Conservation (phyloP, 2,113 vertebrate species). For the Phyllostomus discolor region DNA sequence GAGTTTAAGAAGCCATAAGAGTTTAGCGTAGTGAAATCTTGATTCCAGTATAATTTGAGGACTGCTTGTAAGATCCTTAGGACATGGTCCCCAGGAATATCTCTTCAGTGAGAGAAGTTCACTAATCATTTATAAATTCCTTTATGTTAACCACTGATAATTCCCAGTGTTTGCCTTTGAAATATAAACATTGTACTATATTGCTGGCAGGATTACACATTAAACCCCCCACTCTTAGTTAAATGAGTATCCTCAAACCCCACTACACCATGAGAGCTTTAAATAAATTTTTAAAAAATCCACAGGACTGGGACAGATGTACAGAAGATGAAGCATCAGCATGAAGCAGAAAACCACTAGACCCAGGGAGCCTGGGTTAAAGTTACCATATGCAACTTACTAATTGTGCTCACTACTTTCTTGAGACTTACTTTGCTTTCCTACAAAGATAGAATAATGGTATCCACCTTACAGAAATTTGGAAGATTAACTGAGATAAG, state of each 20-base stretch:
- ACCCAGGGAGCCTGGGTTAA: background rate
- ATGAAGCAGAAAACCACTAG: background rate
- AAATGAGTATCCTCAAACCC: background rate
- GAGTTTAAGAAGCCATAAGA: background rate
- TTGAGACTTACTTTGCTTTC: background rate
- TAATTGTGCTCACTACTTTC: background rate
- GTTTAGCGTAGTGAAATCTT: background rate
- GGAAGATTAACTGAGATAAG: background rate
- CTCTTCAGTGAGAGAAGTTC: background rate
- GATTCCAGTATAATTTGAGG: background rate
- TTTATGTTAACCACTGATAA: conserved; percentile 18
- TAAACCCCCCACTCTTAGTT: conserved; percentile 27
- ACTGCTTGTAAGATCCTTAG: background rate
- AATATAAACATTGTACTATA: conserved; percentile 33
- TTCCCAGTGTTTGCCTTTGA: conserved; percentile 32
- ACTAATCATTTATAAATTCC: conserved; percentile 1
- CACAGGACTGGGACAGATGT: background rate
- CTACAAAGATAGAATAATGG: background rate
- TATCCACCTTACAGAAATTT: background rate
- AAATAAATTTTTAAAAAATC: background rate
- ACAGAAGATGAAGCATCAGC: background rate
- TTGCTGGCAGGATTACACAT: conserved; percentile 22
- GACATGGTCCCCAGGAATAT: background rate
- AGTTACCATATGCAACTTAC: background rate
- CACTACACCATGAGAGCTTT: background rate